Evolutionary conservation across 2,113 vertebrate genomes (phyloP).

Genomic region (Phainopepla nitens): DNA sequence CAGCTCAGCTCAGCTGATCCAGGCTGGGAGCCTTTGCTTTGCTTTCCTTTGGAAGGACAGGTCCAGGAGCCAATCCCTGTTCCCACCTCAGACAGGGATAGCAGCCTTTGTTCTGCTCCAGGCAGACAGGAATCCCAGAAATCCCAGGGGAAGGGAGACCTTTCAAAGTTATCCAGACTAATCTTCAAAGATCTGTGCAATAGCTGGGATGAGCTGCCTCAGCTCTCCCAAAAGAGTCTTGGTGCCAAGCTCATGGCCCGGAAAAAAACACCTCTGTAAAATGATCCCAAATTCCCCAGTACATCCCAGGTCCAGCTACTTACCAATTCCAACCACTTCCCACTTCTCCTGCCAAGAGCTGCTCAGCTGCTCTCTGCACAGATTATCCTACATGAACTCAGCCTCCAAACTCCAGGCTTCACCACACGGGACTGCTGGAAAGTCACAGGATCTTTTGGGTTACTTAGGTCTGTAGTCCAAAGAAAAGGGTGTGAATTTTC

Average conservation of each 20-base stretch:
- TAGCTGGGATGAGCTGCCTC: not conserved
- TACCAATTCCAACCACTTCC: not conserved
- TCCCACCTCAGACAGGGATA: not conserved
- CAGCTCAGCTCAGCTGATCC: not conserved
- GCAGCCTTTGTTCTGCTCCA: not conserved
- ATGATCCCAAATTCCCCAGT: not conserved
- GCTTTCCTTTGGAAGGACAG: not conserved
- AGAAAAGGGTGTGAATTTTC: not conserved
- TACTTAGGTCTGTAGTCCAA: not conserved
- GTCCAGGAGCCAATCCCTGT: not conserved
- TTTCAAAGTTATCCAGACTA: not conserved
- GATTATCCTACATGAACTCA: not conserved
- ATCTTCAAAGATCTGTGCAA: not conserved
- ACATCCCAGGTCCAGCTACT: not conserved
- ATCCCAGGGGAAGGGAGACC: not conserved
- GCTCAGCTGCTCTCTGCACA: not conserved
- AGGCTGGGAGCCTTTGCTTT: not conserved
- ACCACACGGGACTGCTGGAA: not conserved
- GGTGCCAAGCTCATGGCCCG: accelerated
- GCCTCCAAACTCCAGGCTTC: not conserved
- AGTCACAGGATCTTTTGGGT: not conserved
- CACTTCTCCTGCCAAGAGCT: not conserved
- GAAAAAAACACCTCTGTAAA: not conserved
- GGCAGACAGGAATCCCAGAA: not conserved
- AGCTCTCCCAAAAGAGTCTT: not conserved